These are phyloP conservation scores for Pseudomyrmex dendroicus DNA, from an alignment of 1,140 invertebrate genomes.

Conservation along the genomic window DNA sequence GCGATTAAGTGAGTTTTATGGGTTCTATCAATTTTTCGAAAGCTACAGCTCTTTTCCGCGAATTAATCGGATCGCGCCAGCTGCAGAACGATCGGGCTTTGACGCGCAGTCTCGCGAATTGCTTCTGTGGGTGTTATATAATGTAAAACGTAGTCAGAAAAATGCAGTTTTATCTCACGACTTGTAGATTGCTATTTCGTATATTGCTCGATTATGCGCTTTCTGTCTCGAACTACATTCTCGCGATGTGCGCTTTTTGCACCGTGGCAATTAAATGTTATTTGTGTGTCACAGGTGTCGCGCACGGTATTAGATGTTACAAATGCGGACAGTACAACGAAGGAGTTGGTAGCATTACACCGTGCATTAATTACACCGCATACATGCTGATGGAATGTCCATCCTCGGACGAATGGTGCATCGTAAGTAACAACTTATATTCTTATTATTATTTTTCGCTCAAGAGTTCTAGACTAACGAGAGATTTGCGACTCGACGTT, in stretches of 20 bases:
- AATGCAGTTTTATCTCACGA: slow-evolving; percentile 6
- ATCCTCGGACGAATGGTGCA: slow-evolving; percentile 88
- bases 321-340: slow-evolving; percentile 93
- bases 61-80: slow-evolving; percentile 22
- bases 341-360: slow-evolving; percentile 92
- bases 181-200: neutral
- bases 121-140: neutral
- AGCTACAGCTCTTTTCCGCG: no score
- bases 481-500: neutral
- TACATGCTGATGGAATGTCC: slow-evolving; percentile 89
- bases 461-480: neutral
- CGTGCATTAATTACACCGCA: slow-evolving; percentile 90
- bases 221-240: neutral
- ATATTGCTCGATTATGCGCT: neutral
- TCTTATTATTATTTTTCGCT: neutral
- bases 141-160: neutral
- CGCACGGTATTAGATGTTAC: slow-evolving; percentile 88
- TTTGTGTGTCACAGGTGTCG: slow-evolving; percentile 75
- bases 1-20: slow-evolving; percentile 48
- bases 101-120: neutral
- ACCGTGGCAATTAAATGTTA: slow-evolving; percentile 20
- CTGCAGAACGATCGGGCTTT: neutral
- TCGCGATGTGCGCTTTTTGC: neutral
- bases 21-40: slow-evolving; percentile 23
- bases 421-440: slow-evolving; percentile 86